Evolutionary conservation across 2,113 vertebrate species (phyloP).

Genomic region (Calyptomena viridis): DNA sequence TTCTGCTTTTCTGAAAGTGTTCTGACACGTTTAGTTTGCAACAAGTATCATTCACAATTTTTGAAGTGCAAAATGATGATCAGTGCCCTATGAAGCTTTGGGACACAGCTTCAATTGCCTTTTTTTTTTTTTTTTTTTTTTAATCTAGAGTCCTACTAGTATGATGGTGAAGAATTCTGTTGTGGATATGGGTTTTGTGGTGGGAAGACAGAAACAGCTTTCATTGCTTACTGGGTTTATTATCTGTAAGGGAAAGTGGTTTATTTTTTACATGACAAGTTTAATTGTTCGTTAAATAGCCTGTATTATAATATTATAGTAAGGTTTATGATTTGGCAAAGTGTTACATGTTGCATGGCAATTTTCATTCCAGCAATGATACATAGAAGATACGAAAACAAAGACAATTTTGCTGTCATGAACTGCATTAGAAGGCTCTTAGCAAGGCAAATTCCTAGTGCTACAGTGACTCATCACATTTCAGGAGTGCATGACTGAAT

Average conservation of each 20-base stretch:
- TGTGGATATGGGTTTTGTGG: not conserved
- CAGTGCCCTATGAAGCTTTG: not conserved
- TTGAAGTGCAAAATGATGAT: not conserved
- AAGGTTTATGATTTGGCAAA: not conserved
- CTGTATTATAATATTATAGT: not conserved
- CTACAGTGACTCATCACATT: not conserved
- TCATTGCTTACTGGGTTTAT: fast-evolving
- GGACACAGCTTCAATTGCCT: not conserved
- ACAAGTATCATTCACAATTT: not conserved
- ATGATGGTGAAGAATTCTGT: not conserved
- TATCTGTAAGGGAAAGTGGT: not conserved
- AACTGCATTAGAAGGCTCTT: not conserved
- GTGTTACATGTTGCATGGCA: not conserved
- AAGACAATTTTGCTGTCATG: not conserved
- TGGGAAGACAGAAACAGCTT: not conserved
- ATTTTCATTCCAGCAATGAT: not conserved
- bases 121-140: not conserved
- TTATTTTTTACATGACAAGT: not conserved
- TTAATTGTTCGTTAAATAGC: not conserved
- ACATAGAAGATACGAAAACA: not conserved
- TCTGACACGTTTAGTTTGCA: not conserved
- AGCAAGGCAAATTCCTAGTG: not conserved
- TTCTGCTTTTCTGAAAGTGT: not conserved
- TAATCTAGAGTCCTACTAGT: not conserved
- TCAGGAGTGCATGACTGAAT: not conserved